phyloP scores from a whole-genome alignment of 2,113 vertebrate species.

The Pithys albifrons region DNA sequence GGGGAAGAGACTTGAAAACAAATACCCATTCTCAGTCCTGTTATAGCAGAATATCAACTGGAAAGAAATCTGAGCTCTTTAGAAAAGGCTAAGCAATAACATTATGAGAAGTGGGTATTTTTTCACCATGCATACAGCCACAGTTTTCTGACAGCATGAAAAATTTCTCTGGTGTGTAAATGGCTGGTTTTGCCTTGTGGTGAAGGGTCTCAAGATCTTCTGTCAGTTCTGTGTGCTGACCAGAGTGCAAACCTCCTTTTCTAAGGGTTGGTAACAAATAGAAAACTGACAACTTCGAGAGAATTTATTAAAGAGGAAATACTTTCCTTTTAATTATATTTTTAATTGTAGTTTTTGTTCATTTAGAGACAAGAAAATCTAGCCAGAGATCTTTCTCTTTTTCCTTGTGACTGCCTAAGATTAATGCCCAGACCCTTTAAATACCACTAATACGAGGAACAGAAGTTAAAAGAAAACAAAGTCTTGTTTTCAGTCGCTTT shows the following conservation, averaged over 20 bases:
- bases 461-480: conserved; percentile 42
- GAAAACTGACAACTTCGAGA: background rate
- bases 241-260: background rate
- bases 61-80: background rate
- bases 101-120: background rate
- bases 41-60: background rate
- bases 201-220: background rate
- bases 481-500: conserved; percentile 23
- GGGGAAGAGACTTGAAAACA: background rate
- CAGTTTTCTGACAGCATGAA: background rate
- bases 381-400: background rate
- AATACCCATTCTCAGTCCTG: background rate
- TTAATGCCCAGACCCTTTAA: background rate
- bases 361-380: background rate
- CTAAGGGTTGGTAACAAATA: background rate
- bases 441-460: background rate
- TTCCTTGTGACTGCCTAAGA: background rate
- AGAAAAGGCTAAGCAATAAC: background rate
- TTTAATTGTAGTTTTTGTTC: background rate
- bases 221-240: background rate
- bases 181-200: background rate
- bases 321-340: background rate
- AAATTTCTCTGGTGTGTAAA: background rate
- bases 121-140: background rate
- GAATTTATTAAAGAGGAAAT: background rate